These are phyloP conservation scores for Pammene fasciana DNA, from an alignment of 2,888 invertebrate genomes.

Conservation along the genomic window DNA sequence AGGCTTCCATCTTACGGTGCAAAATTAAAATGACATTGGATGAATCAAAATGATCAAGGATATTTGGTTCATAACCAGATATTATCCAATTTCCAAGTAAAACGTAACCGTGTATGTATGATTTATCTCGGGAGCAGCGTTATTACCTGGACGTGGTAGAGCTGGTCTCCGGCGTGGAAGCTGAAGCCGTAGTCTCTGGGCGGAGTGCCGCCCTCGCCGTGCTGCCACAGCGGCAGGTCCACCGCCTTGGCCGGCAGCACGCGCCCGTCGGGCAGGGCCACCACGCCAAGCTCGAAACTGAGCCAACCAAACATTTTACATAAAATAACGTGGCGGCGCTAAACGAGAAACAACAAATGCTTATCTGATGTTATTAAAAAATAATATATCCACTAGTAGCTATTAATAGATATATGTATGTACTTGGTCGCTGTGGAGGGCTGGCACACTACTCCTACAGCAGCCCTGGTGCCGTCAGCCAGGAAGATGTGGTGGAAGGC, in stretches of 20 bases:
- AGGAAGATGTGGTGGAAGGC: constrained; percentile 90
- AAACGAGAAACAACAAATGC: too few relatives aligned
- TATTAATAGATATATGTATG: constrained; percentile 47
- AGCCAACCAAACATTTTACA: constrained; percentile 10
- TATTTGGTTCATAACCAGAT: too few relatives aligned
- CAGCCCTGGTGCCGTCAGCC: constrained; percentile 86
- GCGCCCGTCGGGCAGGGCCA: constrained; percentile 80
- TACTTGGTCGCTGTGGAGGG: constrained; percentile 85
- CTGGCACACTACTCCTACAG: constrained; percentile 90
- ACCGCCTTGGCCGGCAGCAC: constrained; percentile 84
- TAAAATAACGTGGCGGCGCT: too few relatives aligned
- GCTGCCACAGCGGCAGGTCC: constrained; percentile 86
- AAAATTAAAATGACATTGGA: too few relatives aligned
- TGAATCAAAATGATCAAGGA: too few relatives aligned
- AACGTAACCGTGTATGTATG: too few relatives aligned
- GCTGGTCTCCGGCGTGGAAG: neutral
- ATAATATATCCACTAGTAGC: neutral
- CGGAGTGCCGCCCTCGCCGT: constrained; percentile 83
- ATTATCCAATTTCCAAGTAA: too few relatives aligned
- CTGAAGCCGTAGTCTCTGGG: constrained; percentile 11
- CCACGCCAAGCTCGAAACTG: constrained; percentile 86
- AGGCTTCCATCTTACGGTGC: too few relatives aligned
- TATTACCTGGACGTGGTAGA: constrained; percentile 6
- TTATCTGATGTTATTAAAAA: too few relatives aligned
- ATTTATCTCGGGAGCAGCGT: too few relatives aligned